Percentiles rank a stretch among this genome's conserved stretches.
phyloP scores from a whole-genome alignment of 2,888 invertebrate genomes.

The Nemapogon koenigi region DNA sequence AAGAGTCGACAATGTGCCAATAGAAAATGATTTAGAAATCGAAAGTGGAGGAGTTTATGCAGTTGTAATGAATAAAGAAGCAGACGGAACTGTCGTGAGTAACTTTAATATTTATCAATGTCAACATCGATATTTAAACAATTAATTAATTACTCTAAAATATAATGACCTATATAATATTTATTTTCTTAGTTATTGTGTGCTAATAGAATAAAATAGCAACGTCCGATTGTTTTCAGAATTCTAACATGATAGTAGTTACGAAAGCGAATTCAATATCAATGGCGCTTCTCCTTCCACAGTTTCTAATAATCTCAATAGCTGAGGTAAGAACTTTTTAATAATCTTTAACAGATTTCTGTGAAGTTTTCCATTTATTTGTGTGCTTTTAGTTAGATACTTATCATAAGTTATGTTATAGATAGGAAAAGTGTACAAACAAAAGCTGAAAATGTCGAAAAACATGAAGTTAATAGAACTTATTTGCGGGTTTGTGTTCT shows the following conservation, averaged over 20 bases:
- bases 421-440: too few species aligned
- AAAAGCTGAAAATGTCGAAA: too few species aligned
- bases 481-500: too few species aligned
- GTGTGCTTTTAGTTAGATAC: too few species aligned
- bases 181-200: constrained; percentile 2
- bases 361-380: too few species aligned
- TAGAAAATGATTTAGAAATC: constrained; percentile 23
- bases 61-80: constrained; percentile 24
- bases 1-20: constrained; percentile 17
- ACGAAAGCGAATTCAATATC: constrained; percentile 72
- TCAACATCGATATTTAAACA: too few species aligned
- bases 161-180: constrained; percentile 28
- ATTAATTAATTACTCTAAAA: too few species aligned
- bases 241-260: constrained; percentile 38
- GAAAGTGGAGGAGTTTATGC: constrained; percentile 38
- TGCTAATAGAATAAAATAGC: too few species aligned
- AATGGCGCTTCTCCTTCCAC: constrained; percentile 80
- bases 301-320: constrained; percentile 80
- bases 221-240: constrained; percentile 37
- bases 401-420: too few species aligned
- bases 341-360: too few species aligned
- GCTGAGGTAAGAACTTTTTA: constrained; percentile 71
- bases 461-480: too few species aligned
- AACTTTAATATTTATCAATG: too few species aligned
- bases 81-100: constrained; percentile 11